Percentiles rank a stretch among this genome's conserved stretches.
phyloP scores from a whole-genome alignment of 2,888 invertebrate genomes.

The Plagiodera versicolora region DNA sequence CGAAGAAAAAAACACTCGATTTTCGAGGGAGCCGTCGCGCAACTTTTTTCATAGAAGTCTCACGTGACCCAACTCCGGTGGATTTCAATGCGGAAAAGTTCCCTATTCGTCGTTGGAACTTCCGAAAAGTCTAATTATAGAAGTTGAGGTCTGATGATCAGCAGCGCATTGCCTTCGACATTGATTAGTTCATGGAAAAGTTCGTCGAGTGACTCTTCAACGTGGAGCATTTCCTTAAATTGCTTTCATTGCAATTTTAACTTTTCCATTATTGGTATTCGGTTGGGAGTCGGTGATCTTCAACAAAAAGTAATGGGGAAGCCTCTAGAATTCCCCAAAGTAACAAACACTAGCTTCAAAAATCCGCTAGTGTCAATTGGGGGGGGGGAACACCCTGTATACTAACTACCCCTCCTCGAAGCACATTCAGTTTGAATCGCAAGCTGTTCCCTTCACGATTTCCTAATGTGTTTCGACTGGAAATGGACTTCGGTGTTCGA shows the following conservation, averaged over 20 bases:
- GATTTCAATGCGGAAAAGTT: constrained; percentile 19
- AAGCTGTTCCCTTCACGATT: constrained; percentile 39
- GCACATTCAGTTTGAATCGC: neutral
- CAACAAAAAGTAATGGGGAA: neutral
- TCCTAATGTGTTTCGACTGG: constrained; percentile 32
- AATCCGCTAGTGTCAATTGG: too few relatives aligned
- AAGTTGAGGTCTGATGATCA: constrained; percentile 45
- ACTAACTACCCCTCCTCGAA: neutral
- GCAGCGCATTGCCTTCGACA: constrained; percentile 44
- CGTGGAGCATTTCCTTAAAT: constrained; percentile 47
- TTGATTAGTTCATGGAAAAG: constrained; percentile 50
- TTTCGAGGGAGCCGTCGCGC: neutral
- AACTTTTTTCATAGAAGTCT: neutral
- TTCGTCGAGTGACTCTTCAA: constrained; percentile 47
- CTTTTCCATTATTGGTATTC: constrained; percentile 44
- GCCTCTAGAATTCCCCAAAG: too few relatives aligned
- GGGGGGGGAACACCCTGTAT: too few relatives aligned
- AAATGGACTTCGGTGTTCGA: constrained; percentile 36
- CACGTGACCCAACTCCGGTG: neutral
- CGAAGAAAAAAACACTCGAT: neutral
- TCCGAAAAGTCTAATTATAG: constrained; percentile 45
- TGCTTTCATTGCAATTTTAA: constrained; percentile 46
- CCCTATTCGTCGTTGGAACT: constrained; percentile 15
- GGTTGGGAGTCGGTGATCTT: constrained; percentile 13
- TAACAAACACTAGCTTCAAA: too few relatives aligned